These are phyloP conservation scores for Stylophora pistillata DNA, from an alignment of 64 coral and sea anemone species.

Conservation along the genomic window DNA sequence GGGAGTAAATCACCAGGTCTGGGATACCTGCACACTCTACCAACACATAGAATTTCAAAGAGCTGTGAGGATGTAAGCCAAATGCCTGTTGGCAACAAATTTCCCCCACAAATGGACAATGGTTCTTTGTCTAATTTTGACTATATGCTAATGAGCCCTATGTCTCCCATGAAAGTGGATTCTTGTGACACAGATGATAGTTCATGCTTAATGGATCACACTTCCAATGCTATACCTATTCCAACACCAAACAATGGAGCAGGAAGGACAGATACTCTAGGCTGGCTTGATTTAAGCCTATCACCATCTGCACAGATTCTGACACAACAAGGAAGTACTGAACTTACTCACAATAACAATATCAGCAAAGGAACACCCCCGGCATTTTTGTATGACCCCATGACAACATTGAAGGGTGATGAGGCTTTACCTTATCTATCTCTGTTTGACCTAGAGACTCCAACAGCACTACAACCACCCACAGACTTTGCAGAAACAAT, in stretches of 20 bases:
- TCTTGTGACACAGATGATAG: slow-evolving; percentile 24
- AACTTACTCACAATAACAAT: slow-evolving; percentile 40
- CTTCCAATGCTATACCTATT: slow-evolving; percentile 59
- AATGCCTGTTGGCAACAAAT: slow-evolving; percentile 12
- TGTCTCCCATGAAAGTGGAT: slow-evolving; percentile 66
- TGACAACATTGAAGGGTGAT: slow-evolving; percentile 11
- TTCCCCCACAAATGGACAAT: background rate
- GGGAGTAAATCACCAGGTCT: slow-evolving; percentile 48
- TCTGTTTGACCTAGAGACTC: slow-evolving; percentile 61
- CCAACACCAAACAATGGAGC: slow-evolving; percentile 10
- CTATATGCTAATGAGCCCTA: slow-evolving; percentile 48
- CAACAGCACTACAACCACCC: slow-evolving; percentile 27
- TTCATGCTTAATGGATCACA: slow-evolving; percentile 10
- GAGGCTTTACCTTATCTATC: slow-evolving; percentile 48
- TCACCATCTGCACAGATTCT: slow-evolving; percentile 25
- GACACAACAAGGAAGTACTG: background rate
- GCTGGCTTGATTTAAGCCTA: slow-evolving; percentile 63
- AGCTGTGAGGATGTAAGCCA: slow-evolving; percentile 67
- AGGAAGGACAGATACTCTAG: slow-evolving; percentile 41
- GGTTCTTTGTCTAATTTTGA: slow-evolving; percentile 35
- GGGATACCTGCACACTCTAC: slow-evolving; percentile 5
- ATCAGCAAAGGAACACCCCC: slow-evolving; percentile 42
- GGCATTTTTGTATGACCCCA: slow-evolving; percentile 38
- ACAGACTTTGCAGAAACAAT: slow-evolving; percentile 65
- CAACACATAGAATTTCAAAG: slow-evolving; percentile 37